phyloP scores from a whole-genome alignment of 2,797 vertebrate genomes.

The Oreochromis grahami region DNA sequence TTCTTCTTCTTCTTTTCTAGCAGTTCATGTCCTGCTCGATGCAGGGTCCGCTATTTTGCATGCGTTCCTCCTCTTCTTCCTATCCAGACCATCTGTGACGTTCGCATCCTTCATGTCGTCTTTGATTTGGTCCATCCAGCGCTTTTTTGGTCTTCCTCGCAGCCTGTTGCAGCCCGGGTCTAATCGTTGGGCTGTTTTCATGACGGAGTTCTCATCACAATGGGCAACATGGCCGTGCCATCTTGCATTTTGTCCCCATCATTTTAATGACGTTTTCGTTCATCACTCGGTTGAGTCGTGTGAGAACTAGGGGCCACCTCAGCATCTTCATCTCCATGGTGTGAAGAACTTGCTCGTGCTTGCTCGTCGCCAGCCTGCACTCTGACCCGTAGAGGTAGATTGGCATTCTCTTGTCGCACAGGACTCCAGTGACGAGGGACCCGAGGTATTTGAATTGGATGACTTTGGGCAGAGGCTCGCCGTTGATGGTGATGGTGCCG shows the following conservation, averaged over 20 bases:
- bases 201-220: neutral
- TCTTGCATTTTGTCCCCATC: fast-evolving
- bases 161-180: fast-evolving
- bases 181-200: fast-evolving
- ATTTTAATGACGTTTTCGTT: neutral
- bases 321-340: no score
- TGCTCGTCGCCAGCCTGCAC: no score
- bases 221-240: neutral
- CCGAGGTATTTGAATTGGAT: neutral
- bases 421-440: neutral
- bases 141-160: fast-evolving
- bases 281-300: neutral
- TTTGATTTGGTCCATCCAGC: fast-evolving
- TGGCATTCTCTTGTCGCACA: fast-evolving
- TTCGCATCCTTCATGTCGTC: neutral
- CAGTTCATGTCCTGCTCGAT: neutral
- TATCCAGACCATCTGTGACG: neutral
- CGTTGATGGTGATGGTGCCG: fast-evolving
- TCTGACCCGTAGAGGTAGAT: neutral
- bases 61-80: neutral
- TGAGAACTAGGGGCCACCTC: neutral
- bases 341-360: no score
- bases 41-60: neutral
- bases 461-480: neutral
- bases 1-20: neutral